A percentile compares a stretch with the other conserved stretches of the same genome.
Evolutionary conservation across 2,888 invertebrate genomes (phyloP).

Genomic region (Amphimallon solstitiale): DNA sequence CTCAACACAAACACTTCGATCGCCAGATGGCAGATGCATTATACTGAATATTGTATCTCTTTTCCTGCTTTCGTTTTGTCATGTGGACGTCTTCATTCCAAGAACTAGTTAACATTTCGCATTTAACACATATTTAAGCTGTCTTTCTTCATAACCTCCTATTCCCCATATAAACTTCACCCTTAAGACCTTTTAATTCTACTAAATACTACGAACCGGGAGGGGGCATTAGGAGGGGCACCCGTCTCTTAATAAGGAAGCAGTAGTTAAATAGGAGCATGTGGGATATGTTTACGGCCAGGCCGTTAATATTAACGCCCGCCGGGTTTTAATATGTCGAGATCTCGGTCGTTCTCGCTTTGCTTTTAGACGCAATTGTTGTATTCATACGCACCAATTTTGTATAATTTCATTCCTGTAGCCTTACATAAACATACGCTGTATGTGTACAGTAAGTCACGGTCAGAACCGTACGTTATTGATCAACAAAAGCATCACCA

Average conservation of each 20-base stretch:
- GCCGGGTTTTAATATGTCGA: slow-evolving; percentile 38
- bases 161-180: slow-evolving; percentile 47
- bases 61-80: background rate
- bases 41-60: too few species aligned
- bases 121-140: slow-evolving; percentile 57
- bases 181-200: slow-evolving; percentile 43
- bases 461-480: background rate
- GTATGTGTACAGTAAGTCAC: background rate
- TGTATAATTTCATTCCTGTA: slow-evolving; percentile 6
- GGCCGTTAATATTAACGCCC: slow-evolving; percentile 43
- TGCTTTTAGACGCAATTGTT: background rate
- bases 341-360: background rate
- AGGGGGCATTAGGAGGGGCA: slow-evolving; percentile 27
- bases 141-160: slow-evolving; percentile 54
- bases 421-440: too few species aligned
- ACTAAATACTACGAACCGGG: slow-evolving; percentile 35
- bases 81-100: slow-evolving; percentile 16
- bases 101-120: slow-evolving; percentile 55
- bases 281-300: slow-evolving; percentile 42
- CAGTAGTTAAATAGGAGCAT: slow-evolving; percentile 43
- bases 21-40: background rate
- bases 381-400: slow-evolving; percentile 14
- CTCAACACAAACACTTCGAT: background rate
- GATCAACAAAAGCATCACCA: too few species aligned
- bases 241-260: slow-evolving; percentile 47